Evolutionary conservation across 2,113 vertebrate species (phyloP).

Genomic region (Raphicerus campestris): DNA sequence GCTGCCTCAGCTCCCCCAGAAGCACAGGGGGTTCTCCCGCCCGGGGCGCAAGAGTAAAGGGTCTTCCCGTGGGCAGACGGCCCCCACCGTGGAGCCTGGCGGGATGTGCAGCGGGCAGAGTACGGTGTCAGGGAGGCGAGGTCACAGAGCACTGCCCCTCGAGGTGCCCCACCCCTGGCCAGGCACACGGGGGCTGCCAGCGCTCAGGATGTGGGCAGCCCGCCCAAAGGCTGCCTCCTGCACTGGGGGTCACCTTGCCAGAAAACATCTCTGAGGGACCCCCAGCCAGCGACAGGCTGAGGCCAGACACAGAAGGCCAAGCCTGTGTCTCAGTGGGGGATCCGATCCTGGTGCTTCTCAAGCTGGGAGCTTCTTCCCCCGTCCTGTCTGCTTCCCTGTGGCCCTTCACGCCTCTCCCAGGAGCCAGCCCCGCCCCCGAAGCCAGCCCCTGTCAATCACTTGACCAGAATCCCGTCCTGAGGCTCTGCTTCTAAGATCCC

Average conservation of each 20-base stretch:
- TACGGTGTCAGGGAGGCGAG: neutral
- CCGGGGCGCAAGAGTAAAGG: rapidly evolving
- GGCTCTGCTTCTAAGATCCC: neutral
- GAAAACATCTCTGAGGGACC: neutral
- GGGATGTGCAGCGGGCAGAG: rapidly evolving
- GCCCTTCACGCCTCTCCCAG: neutral
- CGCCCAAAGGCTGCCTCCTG: neutral
- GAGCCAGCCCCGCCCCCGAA: rapidly evolving
- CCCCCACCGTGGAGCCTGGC: too few species aligned
- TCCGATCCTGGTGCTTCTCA: rapidly evolving
- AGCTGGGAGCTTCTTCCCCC: neutral
- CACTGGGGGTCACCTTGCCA: neutral
- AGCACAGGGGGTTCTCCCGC: neutral
- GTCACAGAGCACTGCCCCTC: neutral
- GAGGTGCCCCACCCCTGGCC: neutral
- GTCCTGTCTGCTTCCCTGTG: rapidly evolving
- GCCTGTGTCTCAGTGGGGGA: neutral
- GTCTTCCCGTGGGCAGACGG: neutral
- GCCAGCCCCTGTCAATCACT: neutral
- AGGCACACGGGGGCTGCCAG: neutral
- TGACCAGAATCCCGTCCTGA: neutral
- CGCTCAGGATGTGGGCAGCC: neutral
- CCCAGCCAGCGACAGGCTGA: neutral
- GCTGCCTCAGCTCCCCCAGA: neutral
- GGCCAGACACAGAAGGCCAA: neutral